Percentiles rank a stretch among this genome's conserved stretches.
Conservation (phyloP, 2,888 invertebrate genomes). For the Lochmaea crataegi region DNA sequence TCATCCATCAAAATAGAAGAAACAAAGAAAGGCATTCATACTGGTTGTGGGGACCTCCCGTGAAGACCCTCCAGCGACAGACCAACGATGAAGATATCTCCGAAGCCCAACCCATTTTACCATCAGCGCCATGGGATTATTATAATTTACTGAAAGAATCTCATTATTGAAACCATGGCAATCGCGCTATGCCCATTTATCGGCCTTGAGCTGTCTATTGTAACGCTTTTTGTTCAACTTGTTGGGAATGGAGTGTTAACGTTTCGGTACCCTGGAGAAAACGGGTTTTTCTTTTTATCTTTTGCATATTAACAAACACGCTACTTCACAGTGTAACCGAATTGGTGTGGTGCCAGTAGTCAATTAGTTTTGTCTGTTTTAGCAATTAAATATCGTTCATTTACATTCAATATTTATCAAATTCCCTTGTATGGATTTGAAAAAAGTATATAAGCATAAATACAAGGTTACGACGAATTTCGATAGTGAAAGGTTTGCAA, state of each 20-base stretch:
- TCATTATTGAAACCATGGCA: slow-evolving; percentile 46
- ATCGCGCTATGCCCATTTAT: slow-evolving; percentile 27
- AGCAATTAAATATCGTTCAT: no score
- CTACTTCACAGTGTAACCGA: no score
- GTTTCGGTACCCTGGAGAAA: not conserved
- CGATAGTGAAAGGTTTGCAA: no score
- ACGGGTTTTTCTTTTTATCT: not conserved
- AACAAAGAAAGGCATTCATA: slow-evolving; percentile 31
- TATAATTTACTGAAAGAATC: slow-evolving; percentile 60
- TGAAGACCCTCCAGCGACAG: slow-evolving; percentile 58
- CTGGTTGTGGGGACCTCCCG: slow-evolving; percentile 55
- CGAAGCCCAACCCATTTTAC: slow-evolving; percentile 55
- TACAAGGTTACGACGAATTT: no score
- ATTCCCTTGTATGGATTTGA: no score
- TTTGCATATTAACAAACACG: not conserved
- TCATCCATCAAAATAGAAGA: slow-evolving; percentile 25
- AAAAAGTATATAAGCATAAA: no score
- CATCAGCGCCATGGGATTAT: slow-evolving; percentile 57
- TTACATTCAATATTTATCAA: no score
- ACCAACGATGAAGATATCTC: slow-evolving; percentile 62
- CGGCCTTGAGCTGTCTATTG: slow-evolving; percentile 15
- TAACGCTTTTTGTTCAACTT: slow-evolving; percentile 9
- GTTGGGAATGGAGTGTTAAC: slow-evolving; percentile 18
- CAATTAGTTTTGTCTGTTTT: no score
- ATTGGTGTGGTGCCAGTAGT: no score